Percentiles rank a stretch among this genome's conserved stretches.
These are phyloP conservation scores for Nothura maculosa DNA, from an alignment of 2,797 vertebrate species.

Conservation along the genomic window DNA sequence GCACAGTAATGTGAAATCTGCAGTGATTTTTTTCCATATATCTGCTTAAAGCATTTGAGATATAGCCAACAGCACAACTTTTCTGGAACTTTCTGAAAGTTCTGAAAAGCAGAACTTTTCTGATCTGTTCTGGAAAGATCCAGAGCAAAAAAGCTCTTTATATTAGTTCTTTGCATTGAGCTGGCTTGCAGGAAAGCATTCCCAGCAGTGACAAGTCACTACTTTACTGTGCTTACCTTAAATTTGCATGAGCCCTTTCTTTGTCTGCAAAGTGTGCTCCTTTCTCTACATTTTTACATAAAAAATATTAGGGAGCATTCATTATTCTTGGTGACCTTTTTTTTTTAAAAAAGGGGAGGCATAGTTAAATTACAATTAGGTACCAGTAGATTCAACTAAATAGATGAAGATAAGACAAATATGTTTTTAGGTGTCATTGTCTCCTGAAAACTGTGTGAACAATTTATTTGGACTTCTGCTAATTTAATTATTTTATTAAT, in stretches of 20 bases:
- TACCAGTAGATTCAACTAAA: not conserved
- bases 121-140: not conserved
- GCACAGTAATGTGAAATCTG: not conserved
- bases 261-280: not conserved
- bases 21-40: not conserved
- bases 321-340: not conserved
- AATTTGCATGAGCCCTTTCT: not conserved
- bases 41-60: not conserved
- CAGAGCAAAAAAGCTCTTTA: not conserved
- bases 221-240: not conserved
- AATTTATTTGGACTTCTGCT: slow-evolving; percentile 29
- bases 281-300: not conserved
- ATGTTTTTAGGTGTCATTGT: not conserved
- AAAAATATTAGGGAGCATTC: not conserved
- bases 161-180: not conserved
- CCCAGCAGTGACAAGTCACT: not conserved
- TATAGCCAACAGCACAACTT: not conserved
- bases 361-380: not conserved
- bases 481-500: slow-evolving; percentile 15
- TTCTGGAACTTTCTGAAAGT: not conserved
- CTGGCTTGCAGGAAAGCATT: not conserved
- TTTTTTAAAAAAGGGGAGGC: not conserved
- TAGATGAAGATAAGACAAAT: not conserved
- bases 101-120: not conserved
- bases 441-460: slow-evolving; percentile 29